Conservation (phyloP, 1,140 invertebrate species). For the Drosophila murphyi region DNA sequence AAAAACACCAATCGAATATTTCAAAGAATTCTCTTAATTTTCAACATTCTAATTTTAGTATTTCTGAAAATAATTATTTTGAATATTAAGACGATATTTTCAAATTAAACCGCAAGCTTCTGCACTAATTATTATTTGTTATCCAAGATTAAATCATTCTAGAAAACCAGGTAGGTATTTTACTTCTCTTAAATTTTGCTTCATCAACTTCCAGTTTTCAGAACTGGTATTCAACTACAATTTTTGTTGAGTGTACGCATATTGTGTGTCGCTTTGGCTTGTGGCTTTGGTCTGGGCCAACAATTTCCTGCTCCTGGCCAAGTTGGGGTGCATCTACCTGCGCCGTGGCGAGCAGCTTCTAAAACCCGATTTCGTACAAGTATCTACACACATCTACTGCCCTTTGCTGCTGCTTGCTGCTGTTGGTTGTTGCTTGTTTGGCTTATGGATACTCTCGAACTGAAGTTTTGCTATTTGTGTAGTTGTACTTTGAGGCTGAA, state of each 20-base stretch:
- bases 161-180: too few relatives aligned
- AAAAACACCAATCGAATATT: too few relatives aligned
- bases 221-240: background rate
- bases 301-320: conserved; percentile 47
- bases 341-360: conserved; percentile 28
- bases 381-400: conserved; percentile 33
- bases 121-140: too few relatives aligned
- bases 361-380: conserved; percentile 45
- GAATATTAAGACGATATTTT: too few relatives aligned
- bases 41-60: too few relatives aligned
- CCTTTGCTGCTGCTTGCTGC: conserved; percentile 31
- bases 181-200: too few relatives aligned
- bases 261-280: conserved; percentile 18
- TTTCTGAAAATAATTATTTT: too few relatives aligned
- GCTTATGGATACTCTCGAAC: conserved; percentile 69
- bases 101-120: too few relatives aligned
- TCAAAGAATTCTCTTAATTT: too few relatives aligned
- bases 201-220: too few relatives aligned
- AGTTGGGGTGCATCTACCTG: conserved; percentile 52
- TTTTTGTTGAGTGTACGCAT: conserved; percentile 4
- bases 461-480: conserved; percentile 65
- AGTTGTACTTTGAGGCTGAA: conserved; percentile 30
- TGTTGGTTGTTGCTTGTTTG: conserved; percentile 54
- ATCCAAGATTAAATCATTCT: too few relatives aligned
- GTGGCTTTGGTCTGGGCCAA: conserved; percentile 37